Evolutionary conservation across 2,797 vertebrate genomes (phyloP).

Genomic region (Brachyalestes nurse): DNA sequence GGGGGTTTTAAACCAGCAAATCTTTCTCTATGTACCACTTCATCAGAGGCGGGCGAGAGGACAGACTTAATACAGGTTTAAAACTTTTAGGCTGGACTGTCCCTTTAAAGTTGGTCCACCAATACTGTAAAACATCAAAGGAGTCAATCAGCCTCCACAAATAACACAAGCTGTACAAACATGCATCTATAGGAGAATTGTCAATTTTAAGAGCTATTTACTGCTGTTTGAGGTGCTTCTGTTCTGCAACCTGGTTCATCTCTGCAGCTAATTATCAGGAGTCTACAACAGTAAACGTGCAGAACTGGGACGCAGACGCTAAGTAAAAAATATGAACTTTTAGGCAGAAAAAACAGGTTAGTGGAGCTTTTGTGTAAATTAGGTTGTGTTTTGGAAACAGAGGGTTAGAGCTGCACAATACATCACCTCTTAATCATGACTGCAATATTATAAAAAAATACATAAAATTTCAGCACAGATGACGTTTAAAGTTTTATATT

Average conservation of each 20-base stretch:
- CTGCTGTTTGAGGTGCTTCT: background rate
- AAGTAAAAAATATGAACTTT: no score
- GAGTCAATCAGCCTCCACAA: background rate
- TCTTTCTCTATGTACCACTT: background rate
- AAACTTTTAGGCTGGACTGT: background rate
- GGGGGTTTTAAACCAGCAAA: background rate
- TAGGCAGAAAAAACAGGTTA: no score
- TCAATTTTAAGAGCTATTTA: background rate
- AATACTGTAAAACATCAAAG: background rate
- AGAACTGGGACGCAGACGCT: no score
- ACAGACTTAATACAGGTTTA: background rate
- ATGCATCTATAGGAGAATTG: background rate
- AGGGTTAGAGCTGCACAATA: no score
- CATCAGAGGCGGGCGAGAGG: background rate
- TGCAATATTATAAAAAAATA: no score
- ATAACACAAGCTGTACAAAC: background rate
- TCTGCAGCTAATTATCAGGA: slow-evolving; percentile 2
- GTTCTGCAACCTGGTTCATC: slow-evolving; percentile 4
- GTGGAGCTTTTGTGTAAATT: no score
- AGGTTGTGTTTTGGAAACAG: no score
- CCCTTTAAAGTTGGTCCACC: background rate
- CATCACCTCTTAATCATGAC: no score
- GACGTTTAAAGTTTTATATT: no score
- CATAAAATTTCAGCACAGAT: no score
- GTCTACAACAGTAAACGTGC: no score